Evolutionary conservation across 1,140 invertebrate species (phyloP), one percentile per base, ranked within the genome.

Genomic region (Asobara japonica): DNA sequence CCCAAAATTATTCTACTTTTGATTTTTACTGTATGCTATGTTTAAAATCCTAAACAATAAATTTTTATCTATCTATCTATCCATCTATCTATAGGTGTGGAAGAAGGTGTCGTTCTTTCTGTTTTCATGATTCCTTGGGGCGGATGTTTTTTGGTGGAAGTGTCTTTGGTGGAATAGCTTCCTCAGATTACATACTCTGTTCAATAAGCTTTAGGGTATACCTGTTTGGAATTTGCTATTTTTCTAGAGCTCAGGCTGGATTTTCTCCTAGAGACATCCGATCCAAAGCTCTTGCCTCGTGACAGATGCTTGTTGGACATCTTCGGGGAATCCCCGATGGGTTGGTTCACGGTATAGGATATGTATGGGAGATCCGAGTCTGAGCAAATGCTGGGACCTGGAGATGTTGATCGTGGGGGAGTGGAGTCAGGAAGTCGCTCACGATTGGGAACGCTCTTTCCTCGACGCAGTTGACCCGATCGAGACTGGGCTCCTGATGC

Each of bases 341-440:
- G 96, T 74, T 95, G 89, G 83, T 97, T 97, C 1, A 96, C 94
- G 0, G 96, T 97, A 76, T 97, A 98, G 0, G 96, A 97, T 79
- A 98, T 96, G 80, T 98, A 98, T 0, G 97, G 96, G 70, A 98
- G 89, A 84, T 98, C 96, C 0, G 94, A 93, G 83, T 96, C 94
- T 0, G 93, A 95, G 82, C 95, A 96, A 30, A 97, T 92, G 79
- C 95, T 96, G 0, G 94, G 93, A 3, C 95, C 93, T 0, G 95
- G 95, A 16, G 93, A 94, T 1, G 90, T 93, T 67, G 93, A 93
- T 13, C 91, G 90, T 7, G 91, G 91, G 11, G 90, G 87, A 11
- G 87, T 87, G 13, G 88, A 86, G n/a, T 89, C 89, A n/a, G 82
- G 81, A 27, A 84, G 45, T 72, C 74, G 79, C 65, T 82, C 88